Conservation (phyloP, 2,888 invertebrate species). For the Campopleginae sp. region DNA sequence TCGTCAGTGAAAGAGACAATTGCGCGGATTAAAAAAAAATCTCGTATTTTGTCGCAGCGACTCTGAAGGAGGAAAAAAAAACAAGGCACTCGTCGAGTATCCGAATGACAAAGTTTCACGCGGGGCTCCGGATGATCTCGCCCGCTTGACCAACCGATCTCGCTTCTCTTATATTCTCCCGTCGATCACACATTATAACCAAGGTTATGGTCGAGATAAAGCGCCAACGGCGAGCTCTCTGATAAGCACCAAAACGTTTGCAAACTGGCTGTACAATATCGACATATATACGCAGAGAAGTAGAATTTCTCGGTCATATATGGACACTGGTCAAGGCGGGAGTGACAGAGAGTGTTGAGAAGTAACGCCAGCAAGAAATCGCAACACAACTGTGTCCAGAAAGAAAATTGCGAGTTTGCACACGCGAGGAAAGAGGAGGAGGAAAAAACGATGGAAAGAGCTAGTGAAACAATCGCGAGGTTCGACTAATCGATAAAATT, state of each 20-base stretch:
- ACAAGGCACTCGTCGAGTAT: background rate
- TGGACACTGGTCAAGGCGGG: constrained; percentile 42
- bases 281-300: background rate
- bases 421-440: background rate
- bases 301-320: constrained; percentile 39
- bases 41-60: background rate
- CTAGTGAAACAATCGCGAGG: background rate
- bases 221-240: constrained; percentile 71
- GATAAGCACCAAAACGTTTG: constrained; percentile 73
- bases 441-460: background rate
- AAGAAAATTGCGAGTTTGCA: background rate
- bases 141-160: constrained; percentile 37
- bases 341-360: constrained; percentile 41
- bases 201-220: constrained; percentile 82
- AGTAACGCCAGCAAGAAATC: constrained; percentile 29
- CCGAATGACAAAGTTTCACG: background rate
- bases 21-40: background rate
- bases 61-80: background rate
- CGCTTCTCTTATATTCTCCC: constrained; percentile 22
- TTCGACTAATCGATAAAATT: background rate
- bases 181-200: constrained; percentile 71
- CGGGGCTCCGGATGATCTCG: constrained; percentile 34
- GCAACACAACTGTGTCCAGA: background rate
- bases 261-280: constrained; percentile 29
- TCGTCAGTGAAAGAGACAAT: background rate